Conservation (phyloP, 2,113 vertebrate species). For the Muntiacus muntjak region DNA sequence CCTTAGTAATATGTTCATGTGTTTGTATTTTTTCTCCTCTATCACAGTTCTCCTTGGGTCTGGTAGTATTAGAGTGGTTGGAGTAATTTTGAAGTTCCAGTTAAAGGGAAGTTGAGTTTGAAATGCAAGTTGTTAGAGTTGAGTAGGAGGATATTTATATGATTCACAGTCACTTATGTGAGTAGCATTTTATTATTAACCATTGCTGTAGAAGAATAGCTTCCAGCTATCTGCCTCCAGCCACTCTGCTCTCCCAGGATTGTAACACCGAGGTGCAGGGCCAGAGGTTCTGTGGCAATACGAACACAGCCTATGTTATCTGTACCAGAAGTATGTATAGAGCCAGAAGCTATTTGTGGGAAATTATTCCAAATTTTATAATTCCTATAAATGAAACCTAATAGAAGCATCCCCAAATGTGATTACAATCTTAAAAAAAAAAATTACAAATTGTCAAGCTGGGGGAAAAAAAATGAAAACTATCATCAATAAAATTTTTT, state of each 20-base stretch:
- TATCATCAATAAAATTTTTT: not conserved
- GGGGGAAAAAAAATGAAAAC: not conserved
- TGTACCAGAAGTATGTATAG: not conserved
- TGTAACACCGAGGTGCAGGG: not conserved
- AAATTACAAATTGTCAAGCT: not conserved
- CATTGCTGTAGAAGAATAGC: not conserved
- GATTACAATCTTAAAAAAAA: not conserved
- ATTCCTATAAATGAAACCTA: not conserved
- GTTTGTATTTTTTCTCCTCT: not conserved
- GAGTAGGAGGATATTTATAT: not conserved
- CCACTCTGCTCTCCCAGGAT: not conserved
- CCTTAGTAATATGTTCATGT: not conserved
- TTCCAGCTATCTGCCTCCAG: not conserved
- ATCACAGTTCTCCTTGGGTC: not conserved
- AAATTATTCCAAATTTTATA: not conserved
- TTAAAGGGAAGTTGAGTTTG: not conserved
- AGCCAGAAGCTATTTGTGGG: not conserved
- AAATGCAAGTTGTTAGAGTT: not conserved
- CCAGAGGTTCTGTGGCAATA: not conserved
- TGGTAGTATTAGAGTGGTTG: not conserved
- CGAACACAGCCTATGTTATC: not conserved
- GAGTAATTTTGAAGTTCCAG: not conserved
- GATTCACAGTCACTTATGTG: not conserved
- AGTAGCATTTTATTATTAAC: not conserved
- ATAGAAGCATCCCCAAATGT: not conserved